These are phyloP conservation scores for Dendroctonus valens DNA, from an alignment of 1,140 invertebrate species.

Conservation along the genomic window DNA sequence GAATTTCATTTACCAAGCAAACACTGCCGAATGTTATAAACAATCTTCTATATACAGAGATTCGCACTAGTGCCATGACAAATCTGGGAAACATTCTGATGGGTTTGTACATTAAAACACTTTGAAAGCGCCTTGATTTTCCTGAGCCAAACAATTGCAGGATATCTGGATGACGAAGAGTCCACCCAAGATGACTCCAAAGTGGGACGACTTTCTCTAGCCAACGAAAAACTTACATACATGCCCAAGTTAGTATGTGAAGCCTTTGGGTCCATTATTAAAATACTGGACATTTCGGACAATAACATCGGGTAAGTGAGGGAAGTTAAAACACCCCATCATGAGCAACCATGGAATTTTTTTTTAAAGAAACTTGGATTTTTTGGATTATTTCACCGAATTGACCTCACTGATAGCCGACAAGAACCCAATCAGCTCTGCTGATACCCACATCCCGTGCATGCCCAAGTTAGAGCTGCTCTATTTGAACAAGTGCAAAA, in stretches of 20 bases:
- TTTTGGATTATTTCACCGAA: constrained; percentile 65
- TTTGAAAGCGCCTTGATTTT: background rate
- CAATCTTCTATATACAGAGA: constrained; percentile 20
- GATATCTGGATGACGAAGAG: constrained; percentile 31
- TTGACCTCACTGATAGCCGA: constrained; percentile 73
- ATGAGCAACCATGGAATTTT: background rate
- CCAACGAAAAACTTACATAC: constrained; percentile 58
- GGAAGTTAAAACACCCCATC: background rate
- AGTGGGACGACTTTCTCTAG: constrained; percentile 54
- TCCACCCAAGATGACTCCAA: constrained; percentile 50
- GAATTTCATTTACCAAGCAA: constrained; percentile 9
- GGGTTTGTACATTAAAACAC: background rate
- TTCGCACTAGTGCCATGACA: constrained; percentile 25
- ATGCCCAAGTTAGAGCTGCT: constrained; percentile 67
- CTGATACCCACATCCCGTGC: constrained; percentile 62
- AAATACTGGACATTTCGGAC: constrained; percentile 68
- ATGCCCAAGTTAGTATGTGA: constrained; percentile 59
- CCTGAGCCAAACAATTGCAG: constrained; percentile 4
- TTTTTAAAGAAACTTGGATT: constrained; percentile 64
- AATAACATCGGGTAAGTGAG: constrained; percentile 53
- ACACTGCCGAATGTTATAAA: constrained; percentile 21
- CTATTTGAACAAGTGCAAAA: constrained; percentile 77
- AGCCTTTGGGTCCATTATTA: constrained; percentile 54
- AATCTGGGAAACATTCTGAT: constrained; percentile 30
- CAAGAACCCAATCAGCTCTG: constrained; percentile 65